These are phyloP conservation scores for Carabus problematicus DNA, from an alignment of 2,888 invertebrate species.

Conservation along the genomic window DNA sequence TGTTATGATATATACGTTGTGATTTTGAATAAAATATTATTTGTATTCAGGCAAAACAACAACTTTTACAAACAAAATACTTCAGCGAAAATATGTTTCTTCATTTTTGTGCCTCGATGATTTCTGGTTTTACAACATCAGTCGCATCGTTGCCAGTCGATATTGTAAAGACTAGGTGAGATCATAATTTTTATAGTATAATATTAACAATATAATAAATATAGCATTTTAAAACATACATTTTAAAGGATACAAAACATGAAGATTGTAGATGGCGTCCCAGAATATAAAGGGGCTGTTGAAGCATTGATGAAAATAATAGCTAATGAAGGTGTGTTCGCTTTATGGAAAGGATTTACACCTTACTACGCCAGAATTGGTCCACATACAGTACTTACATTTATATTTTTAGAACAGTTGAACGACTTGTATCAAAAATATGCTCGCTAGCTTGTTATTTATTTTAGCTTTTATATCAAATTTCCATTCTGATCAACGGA, in stretches of 20 bases:
- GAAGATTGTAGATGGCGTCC: constrained; percentile 77
- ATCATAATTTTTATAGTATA: constrained; percentile 19
- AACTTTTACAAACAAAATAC: constrained; percentile 2
- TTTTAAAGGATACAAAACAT: constrained; percentile 88
- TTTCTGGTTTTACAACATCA: constrained; percentile 91
- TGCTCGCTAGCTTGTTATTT: background rate
- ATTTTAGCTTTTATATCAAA: too few relatives aligned
- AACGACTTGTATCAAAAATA: constrained; percentile 50
- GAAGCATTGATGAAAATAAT: constrained; percentile 65
- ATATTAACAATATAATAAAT: constrained; percentile 15
- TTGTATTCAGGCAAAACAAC: constrained; percentile 16
- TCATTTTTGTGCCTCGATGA: constrained; percentile 93
- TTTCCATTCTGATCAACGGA: too few relatives aligned
- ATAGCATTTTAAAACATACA: constrained; percentile 19
- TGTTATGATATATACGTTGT: background rate
- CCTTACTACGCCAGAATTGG: constrained; percentile 72
- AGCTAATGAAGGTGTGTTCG: constrained; percentile 72
- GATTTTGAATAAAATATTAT: background rate
- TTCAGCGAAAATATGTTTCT: constrained; percentile 71
- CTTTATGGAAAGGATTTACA: constrained; percentile 71
- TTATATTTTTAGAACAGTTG: constrained; percentile 76
- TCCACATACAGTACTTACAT: constrained; percentile 76
- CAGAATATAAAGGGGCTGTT: constrained; percentile 80
- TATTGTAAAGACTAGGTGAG: constrained; percentile 90
- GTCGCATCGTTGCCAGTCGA: constrained; percentile 95